Evolutionary conservation across 2,797 vertebrate species (phyloP).

Genomic region (Oceanodroma leucorhoa): DNA sequence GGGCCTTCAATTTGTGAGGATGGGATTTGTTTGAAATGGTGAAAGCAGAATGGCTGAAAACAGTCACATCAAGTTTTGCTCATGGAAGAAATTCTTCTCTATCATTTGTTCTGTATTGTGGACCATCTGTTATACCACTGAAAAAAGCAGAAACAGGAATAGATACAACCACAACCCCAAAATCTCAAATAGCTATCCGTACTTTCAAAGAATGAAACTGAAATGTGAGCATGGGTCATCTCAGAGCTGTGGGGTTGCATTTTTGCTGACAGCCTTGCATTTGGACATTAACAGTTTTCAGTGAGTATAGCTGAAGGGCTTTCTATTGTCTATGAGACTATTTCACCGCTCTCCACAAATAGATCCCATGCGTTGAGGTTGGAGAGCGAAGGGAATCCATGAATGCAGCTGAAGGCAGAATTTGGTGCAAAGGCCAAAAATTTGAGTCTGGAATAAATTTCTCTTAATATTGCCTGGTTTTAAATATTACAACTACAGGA

Average conservation of each 20-base stretch:
- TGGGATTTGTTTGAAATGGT: background rate
- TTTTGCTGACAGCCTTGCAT: background rate
- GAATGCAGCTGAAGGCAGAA: background rate
- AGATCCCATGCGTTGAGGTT: background rate
- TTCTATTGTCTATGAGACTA: background rate
- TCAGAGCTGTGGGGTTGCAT: background rate
- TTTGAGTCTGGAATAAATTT: background rate
- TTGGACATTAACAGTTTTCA: background rate
- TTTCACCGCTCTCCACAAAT: background rate
- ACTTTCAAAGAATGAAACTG: background rate
- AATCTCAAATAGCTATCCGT: background rate
- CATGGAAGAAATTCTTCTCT: background rate
- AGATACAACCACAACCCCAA: background rate
- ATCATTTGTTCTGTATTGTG: background rate
- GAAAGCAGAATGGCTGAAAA: background rate
- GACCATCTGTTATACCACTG: background rate
- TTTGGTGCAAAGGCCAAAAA: background rate
- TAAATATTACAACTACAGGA: background rate
- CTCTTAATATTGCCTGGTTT: background rate
- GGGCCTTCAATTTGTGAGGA: background rate
- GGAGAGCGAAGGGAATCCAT: background rate
- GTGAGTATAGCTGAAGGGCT: background rate
- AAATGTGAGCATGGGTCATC: background rate
- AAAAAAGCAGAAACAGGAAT: background rate
- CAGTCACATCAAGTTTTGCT: background rate